A percentile compares a stretch with the other conserved stretches of the same genome.
Evolutionary conservation across 1,140 invertebrate species (phyloP).

Genomic region (Gonatopus flavifemur): DNA sequence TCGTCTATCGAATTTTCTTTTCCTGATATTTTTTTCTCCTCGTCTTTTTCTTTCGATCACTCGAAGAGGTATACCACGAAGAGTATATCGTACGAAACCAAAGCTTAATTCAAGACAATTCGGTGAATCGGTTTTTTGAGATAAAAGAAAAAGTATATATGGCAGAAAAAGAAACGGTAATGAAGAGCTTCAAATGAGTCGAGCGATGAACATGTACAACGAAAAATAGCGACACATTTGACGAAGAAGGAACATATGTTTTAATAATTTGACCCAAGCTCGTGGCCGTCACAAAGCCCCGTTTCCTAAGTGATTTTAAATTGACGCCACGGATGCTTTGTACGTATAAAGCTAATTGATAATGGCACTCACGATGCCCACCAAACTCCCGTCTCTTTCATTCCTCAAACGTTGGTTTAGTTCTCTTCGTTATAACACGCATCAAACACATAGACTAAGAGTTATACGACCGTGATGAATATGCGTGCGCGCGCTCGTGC

Average conservation of each 20-base stretch:
- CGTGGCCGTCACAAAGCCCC: slow-evolving; percentile 4
- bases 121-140: background rate
- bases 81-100: background rate
- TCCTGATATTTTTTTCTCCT: background rate
- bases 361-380: too few relatives aligned
- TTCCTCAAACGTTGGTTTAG: too few relatives aligned
- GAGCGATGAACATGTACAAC: too few relatives aligned
- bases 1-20: slow-evolving; percentile 24
- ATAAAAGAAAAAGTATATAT: too few relatives aligned
- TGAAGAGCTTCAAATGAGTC: background rate
- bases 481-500: too few relatives aligned
- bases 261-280: slow-evolving; percentile 17
- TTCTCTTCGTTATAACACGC: too few relatives aligned
- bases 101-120: background rate
- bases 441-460: too few relatives aligned
- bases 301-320: slow-evolving; percentile 39
- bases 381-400: too few relatives aligned
- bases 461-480: too few relatives aligned
- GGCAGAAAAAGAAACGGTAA: background rate
- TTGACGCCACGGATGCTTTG: slow-evolving; percentile 21
- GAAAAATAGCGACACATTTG: too few relatives aligned
- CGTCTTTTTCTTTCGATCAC: background rate
- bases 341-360: too few relatives aligned
- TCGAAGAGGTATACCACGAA: background rate
- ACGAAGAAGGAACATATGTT: too few relatives aligned